These are phyloP conservation scores for Morpho deidamia DNA, from an alignment of 2,888 invertebrate genomes.

Conservation along the genomic window DNA sequence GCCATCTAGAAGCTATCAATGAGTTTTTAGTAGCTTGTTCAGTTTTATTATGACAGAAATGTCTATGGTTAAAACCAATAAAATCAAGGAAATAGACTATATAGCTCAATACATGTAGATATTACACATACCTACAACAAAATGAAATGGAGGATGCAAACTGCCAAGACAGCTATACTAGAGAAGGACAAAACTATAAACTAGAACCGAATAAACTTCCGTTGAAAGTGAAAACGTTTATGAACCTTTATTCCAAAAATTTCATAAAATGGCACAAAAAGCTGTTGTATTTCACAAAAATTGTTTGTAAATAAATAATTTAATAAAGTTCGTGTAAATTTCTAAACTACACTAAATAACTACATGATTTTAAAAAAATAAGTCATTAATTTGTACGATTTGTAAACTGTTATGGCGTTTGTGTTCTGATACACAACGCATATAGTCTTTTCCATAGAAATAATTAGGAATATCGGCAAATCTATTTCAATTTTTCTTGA, in stretches of 20 bases:
- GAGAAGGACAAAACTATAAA: conserved; percentile 22
- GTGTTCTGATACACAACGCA: conserved; percentile 71
- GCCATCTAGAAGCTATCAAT: no score
- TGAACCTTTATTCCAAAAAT: conserved; percentile 25
- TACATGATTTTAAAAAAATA: background rate
- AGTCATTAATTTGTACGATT: conserved; percentile 32
- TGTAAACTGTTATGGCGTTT: conserved; percentile 75
- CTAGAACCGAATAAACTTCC: conserved; percentile 35
- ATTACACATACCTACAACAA: background rate
- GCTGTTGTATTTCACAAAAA: background rate
- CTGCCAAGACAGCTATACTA: background rate
- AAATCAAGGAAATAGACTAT: background rate
- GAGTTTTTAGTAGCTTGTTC: background rate
- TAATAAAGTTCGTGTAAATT: background rate
- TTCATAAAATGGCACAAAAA: background rate
- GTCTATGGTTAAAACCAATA: background rate
- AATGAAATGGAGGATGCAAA: background rate
- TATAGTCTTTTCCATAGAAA: conserved; percentile 42
- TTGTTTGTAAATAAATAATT: background rate
- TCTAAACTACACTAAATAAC: background rate
- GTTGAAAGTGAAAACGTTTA: conserved; percentile 33
- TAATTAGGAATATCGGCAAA: conserved; percentile 30
- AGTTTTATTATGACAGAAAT: background rate
- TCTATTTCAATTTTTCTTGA: conserved; percentile 27
- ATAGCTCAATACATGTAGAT: background rate